These are phyloP conservation scores for Protonibea diacanthus DNA, from an alignment of 2,797 vertebrate species.

Conservation along the genomic window DNA sequence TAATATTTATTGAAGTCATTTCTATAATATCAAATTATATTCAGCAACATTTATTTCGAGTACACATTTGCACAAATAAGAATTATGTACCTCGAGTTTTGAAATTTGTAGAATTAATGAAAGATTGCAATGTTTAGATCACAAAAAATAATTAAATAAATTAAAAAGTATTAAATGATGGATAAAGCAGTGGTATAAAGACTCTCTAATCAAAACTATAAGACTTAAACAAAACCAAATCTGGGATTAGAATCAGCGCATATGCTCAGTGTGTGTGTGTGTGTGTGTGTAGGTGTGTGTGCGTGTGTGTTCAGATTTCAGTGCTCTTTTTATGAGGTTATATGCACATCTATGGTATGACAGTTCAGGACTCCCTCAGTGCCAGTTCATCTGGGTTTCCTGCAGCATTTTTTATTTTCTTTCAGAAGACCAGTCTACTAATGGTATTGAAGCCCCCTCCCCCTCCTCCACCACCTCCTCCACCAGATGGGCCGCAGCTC, in stretches of 20 bases:
- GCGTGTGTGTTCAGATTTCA: slow-evolving; percentile 38
- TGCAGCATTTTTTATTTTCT: slow-evolving; percentile 6
- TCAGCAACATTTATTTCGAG: slow-evolving; percentile 5
- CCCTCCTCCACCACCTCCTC: slow-evolving; percentile 87
- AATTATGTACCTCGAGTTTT: slow-evolving; percentile 7
- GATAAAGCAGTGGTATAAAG: slow-evolving; percentile 42
- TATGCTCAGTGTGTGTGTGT: slow-evolving; percentile 5
- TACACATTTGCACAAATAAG: slow-evolving; percentile 36
- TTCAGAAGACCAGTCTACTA: slow-evolving; percentile 96
- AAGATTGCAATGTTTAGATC: slow-evolving; percentile 19
- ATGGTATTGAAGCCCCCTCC: slow-evolving; percentile 95
- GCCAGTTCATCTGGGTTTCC: slow-evolving; percentile 45
- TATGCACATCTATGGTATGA: slow-evolving; percentile 47
- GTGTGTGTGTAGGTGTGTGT: not conserved
- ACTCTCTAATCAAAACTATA: slow-evolving; percentile 18
- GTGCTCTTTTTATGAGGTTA: slow-evolving; percentile 51
- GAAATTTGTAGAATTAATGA: slow-evolving; percentile 5
- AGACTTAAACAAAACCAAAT: slow-evolving; percentile 38
- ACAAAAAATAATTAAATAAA: slow-evolving; percentile 29
- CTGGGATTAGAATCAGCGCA: slow-evolving; percentile 35
- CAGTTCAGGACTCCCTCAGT: slow-evolving; percentile 31
- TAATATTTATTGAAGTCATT: not conserved
- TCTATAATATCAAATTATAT: slow-evolving; percentile 22
- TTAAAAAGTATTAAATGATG: slow-evolving; percentile 31
- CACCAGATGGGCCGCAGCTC: slow-evolving; percentile 96